Evolutionary conservation across 2,113 vertebrate species (phyloP).

Genomic region (Dicaeum eximium): DNA sequence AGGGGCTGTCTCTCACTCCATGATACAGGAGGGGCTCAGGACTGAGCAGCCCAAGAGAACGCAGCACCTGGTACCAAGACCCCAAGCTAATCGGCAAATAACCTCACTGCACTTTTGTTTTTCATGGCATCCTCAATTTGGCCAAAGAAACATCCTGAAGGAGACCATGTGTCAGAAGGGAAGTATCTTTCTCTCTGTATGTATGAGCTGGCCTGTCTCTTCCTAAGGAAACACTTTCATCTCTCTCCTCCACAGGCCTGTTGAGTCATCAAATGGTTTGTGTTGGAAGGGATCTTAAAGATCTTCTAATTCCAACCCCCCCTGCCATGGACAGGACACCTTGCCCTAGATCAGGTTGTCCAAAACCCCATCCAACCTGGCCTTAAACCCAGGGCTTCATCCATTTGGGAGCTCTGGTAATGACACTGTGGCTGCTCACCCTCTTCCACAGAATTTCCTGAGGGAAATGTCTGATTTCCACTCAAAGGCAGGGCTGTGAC

Average conservation of each 20-base stretch:
- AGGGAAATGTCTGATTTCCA: neutral
- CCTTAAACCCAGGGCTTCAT: neutral
- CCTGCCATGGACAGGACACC: neutral
- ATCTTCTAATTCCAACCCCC: neutral
- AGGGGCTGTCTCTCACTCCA: rapidly evolving
- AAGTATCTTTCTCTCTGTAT: rapidly evolving
- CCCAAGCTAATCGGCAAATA: rapidly evolving
- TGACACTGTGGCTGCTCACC: rapidly evolving
- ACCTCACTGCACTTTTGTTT: neutral
- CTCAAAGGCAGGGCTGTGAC: neutral
- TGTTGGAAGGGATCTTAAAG: neutral
- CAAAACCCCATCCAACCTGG: neutral
- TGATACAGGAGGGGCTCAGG: neutral
- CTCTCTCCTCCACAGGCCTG: neutral
- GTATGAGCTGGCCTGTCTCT: neutral
- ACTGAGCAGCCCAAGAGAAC: neutral
- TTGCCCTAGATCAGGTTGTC: neutral
- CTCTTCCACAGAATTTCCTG: neutral
- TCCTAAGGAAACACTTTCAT: neutral
- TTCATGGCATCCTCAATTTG: neutral
- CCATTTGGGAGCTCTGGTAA: neutral
- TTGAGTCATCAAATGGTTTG: neutral
- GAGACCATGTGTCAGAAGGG: neutral
- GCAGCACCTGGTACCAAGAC: rapidly evolving
- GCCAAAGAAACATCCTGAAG: neutral